Evolutionary conservation across 2,797 vertebrate genomes (phyloP), one percentile per base, ranked within the genome.

Genomic region (Cetoscarus ocellatus): DNA sequence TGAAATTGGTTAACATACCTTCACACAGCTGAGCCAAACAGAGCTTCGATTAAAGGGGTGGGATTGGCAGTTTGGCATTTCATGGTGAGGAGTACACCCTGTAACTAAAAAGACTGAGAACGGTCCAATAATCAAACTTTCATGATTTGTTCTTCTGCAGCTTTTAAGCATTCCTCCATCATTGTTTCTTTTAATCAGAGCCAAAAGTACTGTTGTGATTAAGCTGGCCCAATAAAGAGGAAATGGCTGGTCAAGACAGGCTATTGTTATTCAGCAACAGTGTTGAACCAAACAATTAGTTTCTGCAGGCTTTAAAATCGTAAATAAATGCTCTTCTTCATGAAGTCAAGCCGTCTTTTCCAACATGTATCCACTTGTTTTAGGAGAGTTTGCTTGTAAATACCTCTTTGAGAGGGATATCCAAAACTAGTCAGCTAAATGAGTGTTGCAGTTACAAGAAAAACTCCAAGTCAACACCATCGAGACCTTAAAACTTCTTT

Each of bases 1-100:
- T 57, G 64, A 79, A 85, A 80, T 72, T 75, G 70, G 76, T 79
- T 77, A 62, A 70, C 48, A 58, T 73, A 76, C 78, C 68, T 73
- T 74, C 63, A 72, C 62, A 78, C 74, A 80, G 63, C 50, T 64
- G 73, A 76, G 79, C 18, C 38, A 18, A 14, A 52, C 4, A 0
- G 10, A 12, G 58, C 34, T 7, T 44, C 43, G 43, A 7, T 43
- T 17, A 6, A 10, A n/a, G 27, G 49, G 10, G 27, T 0, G 7
- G 45, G 53, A 43, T 2, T 17, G 34, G 48, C 60, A 36, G 61
- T 18, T 67, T 51, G 64, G 69, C 2, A 40, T 34, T 1, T 9
- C 60, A 38, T 61, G 69, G 53, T 47, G 10, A 13, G 44, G 47
- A 62, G 36, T 49, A 59, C 10, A 1, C 10, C 0, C 19, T 19